Evolutionary conservation across 2,888 invertebrate genomes (phyloP).

Genomic region (Spisula subtruncata): DNA sequence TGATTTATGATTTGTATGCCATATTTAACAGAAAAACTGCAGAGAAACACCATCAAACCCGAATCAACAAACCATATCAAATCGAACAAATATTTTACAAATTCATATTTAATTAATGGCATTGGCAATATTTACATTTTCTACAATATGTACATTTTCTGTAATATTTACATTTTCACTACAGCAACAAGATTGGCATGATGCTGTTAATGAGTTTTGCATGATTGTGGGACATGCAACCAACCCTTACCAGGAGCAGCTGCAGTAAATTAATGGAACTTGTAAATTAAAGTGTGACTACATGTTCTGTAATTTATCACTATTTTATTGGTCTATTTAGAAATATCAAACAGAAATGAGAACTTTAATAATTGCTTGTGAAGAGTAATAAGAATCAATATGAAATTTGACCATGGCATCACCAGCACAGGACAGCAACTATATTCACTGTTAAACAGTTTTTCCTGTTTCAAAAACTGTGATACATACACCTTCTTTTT

Average conservation of each 20-base stretch:
- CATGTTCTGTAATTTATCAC: not conserved
- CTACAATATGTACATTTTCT: not conserved
- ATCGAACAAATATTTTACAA: not conserved
- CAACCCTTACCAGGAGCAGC: too few species aligned
- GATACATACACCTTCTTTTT: too few species aligned
- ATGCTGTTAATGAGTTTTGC: not conserved
- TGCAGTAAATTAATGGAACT: not conserved
- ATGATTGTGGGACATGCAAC: not conserved
- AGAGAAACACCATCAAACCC: too few species aligned
- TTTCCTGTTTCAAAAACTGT: too few species aligned
- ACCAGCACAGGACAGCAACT: not conserved
- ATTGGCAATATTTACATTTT: not conserved
- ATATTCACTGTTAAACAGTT: too few species aligned
- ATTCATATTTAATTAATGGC: not conserved
- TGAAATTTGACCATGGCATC: not conserved
- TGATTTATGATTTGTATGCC: too few species aligned
- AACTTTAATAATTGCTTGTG: not conserved
- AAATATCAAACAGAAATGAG: conserved; percentile 5
- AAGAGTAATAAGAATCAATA: not conserved
- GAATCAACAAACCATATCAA: not conserved
- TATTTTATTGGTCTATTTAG: conserved; percentile 6
- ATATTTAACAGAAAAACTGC: too few species aligned
- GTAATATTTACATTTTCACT: not conserved
- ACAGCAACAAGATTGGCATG: not conserved
- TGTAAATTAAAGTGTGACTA: not conserved